phyloP scores from a whole-genome alignment of 2,888 invertebrate genomes.

The Pterobdella sp. region DNA sequence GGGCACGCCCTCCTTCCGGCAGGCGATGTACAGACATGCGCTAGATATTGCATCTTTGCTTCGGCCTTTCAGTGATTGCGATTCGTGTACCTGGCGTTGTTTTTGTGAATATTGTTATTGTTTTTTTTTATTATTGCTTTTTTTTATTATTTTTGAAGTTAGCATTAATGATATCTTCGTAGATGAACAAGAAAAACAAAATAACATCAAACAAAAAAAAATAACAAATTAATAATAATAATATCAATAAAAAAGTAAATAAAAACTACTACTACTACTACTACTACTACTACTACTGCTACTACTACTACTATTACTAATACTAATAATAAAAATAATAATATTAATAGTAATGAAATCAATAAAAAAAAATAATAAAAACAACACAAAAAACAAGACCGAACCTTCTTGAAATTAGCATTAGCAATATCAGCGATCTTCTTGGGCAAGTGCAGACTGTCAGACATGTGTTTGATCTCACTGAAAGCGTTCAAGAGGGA shows the following conservation, averaged over 20 bases:
- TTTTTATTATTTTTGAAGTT: not conserved
- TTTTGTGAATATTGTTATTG: no score
- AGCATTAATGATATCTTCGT: not conserved
- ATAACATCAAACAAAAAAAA: no score
- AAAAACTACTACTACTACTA: no score
- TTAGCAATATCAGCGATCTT: constrained; percentile 64
- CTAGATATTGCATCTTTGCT: constrained; percentile 97
- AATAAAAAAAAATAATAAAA: no score
- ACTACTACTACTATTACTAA: no score
- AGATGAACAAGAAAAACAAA: not conserved
- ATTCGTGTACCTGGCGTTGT: constrained; percentile 96
- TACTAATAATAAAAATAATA: no score
- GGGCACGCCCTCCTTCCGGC: constrained; percentile 94
- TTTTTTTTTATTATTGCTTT: no score
- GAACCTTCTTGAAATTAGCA: not conserved
- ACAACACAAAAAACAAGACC: no score
- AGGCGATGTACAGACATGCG: constrained; percentile 96
- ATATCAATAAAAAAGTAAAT: no score
- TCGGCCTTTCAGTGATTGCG: constrained; percentile 85
- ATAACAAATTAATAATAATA: no score
- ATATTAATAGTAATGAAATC: no score
- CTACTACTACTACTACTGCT: no score
- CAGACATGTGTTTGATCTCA: constrained; percentile 96
- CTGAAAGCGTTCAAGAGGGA: constrained; percentile 89
- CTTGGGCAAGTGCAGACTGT: constrained; percentile 88